Percentiles rank a stretch among this genome's conserved stretches.
Conservation (phyloP, 2,888 invertebrate genomes). For the Brachyptera putata region DNA sequence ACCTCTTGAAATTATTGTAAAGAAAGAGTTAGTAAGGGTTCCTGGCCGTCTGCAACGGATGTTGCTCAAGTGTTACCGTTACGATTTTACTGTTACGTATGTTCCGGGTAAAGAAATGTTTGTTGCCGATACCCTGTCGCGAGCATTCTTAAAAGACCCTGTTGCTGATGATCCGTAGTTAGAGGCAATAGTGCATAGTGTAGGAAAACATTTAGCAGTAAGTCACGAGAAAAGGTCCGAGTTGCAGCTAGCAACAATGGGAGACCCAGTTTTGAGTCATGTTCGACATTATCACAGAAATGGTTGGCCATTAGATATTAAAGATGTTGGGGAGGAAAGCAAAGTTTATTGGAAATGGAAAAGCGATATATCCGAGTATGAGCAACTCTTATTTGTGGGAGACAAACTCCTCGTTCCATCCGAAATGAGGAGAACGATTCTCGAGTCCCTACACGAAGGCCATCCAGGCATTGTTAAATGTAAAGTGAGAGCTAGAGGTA, state of each 20-base stretch:
- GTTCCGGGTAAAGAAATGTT: constrained; percentile 13
- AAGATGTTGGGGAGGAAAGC: neutral
- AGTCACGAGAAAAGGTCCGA: constrained; percentile 1
- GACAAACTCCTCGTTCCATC: neutral
- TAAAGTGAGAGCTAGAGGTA: constrained; percentile 2
- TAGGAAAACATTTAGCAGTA: constrained; percentile 11
- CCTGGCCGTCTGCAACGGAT: constrained; percentile 11
- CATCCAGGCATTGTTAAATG: constrained; percentile 15
- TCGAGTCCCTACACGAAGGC: constrained; percentile 16
- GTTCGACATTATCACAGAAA: neutral
- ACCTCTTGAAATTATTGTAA: constrained; percentile 6
- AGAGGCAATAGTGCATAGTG: constrained; percentile 7
- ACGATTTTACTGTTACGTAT: constrained; percentile 13
- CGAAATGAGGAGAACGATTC: neutral
- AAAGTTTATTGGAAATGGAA: neutral
- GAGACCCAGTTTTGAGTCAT: neutral
- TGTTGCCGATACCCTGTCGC: constrained; percentile 17
- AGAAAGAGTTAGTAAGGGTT: constrained; percentile 4
- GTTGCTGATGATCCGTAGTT: constrained; percentile 17
- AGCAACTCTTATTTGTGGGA: constrained; percentile 12
- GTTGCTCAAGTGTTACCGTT: neutral
- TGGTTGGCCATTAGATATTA: constrained; percentile 12
- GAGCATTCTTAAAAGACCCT: neutral
- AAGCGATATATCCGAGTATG: neutral
- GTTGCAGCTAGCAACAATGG: neutral